phyloP scores from a whole-genome alignment of 2,888 invertebrate genomes.

The Melieria picta region DNA sequence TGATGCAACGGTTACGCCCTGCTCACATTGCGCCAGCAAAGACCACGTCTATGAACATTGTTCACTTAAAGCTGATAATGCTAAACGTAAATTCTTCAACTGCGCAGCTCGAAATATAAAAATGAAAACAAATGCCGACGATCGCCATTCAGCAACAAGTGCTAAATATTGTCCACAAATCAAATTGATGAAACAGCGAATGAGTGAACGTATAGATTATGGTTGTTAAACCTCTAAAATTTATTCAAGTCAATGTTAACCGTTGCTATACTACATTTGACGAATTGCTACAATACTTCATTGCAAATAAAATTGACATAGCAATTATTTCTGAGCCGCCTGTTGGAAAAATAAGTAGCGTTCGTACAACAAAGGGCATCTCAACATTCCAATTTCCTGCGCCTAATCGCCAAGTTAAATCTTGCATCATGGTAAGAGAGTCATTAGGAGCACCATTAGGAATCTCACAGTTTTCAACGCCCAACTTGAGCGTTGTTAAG shows the following conservation, averaged over 20 bases:
- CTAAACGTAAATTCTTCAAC: slow-evolving; percentile 8
- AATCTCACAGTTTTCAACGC: background rate
- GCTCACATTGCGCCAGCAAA: background rate
- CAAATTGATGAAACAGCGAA: background rate
- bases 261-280: slow-evolving; percentile 4
- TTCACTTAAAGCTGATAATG: background rate
- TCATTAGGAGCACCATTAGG: background rate
- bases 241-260: slow-evolving; percentile 13
- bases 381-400: slow-evolving; percentile 1
- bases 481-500: slow-evolving; percentile 2
- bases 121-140: no score
- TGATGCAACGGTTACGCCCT: background rate
- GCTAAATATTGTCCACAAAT: slow-evolving; percentile 3
- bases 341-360: background rate
- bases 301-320: background rate
- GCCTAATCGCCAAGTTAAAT: background rate
- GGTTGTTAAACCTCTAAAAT: slow-evolving; percentile 10
- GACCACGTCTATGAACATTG: background rate
- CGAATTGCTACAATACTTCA: background rate
- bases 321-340: background rate
- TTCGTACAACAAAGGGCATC: background rate
- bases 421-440: slow-evolving; percentile 5
- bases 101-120: background rate
- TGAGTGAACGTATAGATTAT: background rate
- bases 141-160: background rate